Percentiles rank a stretch among this genome's conserved stretches.
Conservation (phyloP, 2,888 invertebrate genomes). For the Drosophila atripex region DNA sequence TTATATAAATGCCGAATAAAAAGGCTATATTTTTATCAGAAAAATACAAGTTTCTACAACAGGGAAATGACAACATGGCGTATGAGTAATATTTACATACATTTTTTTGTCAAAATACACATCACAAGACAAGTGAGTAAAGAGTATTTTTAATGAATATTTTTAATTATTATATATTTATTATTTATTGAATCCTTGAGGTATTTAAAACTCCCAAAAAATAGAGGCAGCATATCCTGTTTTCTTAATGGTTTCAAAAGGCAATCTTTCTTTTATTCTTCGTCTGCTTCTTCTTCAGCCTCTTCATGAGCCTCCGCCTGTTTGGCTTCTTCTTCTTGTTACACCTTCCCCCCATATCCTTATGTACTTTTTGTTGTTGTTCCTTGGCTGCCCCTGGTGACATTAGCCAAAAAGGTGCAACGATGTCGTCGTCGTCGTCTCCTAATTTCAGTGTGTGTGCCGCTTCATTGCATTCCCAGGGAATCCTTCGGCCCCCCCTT, state of each 20-base stretch:
- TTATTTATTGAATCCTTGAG: neutral
- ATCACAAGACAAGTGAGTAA: too few species aligned
- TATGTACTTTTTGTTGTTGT: conserved; percentile 4
- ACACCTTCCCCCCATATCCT: neutral
- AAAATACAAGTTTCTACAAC: too few species aligned
- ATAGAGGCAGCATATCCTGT: neutral
- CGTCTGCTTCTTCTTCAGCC: neutral
- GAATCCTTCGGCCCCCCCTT: conserved; percentile 3
- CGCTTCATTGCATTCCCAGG: conserved; percentile 63
- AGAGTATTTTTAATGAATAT: neutral
- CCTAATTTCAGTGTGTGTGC: conserved; percentile 72
- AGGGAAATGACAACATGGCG: too few species aligned
- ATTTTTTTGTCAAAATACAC: too few species aligned
- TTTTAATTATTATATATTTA: neutral
- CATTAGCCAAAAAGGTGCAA: conserved; percentile 72
- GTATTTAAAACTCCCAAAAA: neutral
- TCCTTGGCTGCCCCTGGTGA: conserved; percentile 45
- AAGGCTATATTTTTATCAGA: too few species aligned
- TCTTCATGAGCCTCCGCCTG: neutral
- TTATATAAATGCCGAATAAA: too few species aligned
- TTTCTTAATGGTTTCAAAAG: neutral
- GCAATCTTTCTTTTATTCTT: neutral
- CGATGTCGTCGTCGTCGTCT: conserved; percentile 55
- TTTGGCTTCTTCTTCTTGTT: conserved; percentile 1
- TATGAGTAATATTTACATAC: too few species aligned